These are phyloP conservation scores for Dinothrombium tinctorium DNA, from an alignment of 1,140 invertebrate species.

Conservation along the genomic window DNA sequence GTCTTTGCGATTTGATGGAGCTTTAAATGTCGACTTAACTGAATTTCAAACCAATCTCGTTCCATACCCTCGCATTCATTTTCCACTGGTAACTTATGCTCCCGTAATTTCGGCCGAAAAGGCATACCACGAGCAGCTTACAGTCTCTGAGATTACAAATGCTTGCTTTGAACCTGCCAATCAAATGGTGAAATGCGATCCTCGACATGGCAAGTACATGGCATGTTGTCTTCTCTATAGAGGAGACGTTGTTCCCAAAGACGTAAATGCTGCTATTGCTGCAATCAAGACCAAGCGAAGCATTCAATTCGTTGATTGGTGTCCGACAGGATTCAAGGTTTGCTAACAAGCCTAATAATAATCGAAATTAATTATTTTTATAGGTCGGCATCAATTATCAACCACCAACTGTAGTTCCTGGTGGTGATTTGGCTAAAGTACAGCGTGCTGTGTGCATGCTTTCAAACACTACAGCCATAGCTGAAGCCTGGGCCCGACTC, in stretches of 20 bases:
- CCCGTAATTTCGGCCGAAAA: conserved; percentile 62
- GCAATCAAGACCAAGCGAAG: conserved; percentile 53
- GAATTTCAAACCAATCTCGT: conserved; percentile 44
- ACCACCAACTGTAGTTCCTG: conserved; percentile 54
- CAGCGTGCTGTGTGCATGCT: conserved; percentile 60
- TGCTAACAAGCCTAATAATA: conserved; percentile 18
- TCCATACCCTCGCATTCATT: conserved; percentile 33
- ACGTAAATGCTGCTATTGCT: conserved; percentile 57
- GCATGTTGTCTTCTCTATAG: conserved; percentile 58
- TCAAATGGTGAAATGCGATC: conserved; percentile 49
- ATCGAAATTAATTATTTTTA: conserved; percentile 6
- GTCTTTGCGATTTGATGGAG: conserved; percentile 42
- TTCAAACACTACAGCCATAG: conserved; percentile 40
- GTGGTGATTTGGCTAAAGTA: conserved; percentile 57
- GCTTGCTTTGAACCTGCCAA: conserved; percentile 55
- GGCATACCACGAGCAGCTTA: conserved; percentile 55
- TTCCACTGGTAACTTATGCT: conserved; percentile 56
- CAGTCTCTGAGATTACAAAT: conserved; percentile 52
- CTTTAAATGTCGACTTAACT: conserved; percentile 39
- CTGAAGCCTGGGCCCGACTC: conserved; percentile 38
- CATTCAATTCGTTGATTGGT: conserved; percentile 32
- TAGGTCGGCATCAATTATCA: conserved; percentile 44
- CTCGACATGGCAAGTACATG: conserved; percentile 32
- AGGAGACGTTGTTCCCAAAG: conserved; percentile 49
- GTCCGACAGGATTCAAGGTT: conserved; percentile 18